phyloP scores from a whole-genome alignment of 2,113 vertebrate genomes.

The Oncorhynchus clarkii region DNA sequence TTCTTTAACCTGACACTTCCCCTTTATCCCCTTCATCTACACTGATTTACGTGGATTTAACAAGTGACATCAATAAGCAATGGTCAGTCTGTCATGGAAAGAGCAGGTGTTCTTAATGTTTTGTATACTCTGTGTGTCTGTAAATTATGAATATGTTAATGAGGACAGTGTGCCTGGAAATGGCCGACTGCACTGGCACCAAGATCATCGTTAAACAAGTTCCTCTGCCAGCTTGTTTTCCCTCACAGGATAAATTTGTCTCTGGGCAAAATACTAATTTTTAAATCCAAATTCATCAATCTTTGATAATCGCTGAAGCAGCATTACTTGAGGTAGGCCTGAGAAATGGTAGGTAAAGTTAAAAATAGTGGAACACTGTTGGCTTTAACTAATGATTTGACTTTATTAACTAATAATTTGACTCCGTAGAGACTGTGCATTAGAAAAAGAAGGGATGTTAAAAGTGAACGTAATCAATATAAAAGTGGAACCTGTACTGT shows the following conservation, averaged over 20 bases:
- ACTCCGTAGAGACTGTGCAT: not conserved
- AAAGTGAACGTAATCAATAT: not conserved
- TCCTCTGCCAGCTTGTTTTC: conserved; percentile 34
- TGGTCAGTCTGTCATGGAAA: not conserved
- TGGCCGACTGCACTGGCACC: conserved; percentile 22
- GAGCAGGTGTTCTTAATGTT: not conserved
- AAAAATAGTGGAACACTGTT: not conserved
- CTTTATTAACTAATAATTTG: conserved; percentile 8
- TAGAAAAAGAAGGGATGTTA: not conserved
- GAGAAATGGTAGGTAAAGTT: not conserved
- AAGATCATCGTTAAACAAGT: conserved; percentile 38
- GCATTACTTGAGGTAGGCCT: conserved; percentile 31
- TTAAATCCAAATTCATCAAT: conserved; percentile 58
- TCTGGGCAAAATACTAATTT: conserved; percentile 56
- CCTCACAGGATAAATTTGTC: conserved; percentile 54
- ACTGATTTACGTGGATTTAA: too few species aligned
- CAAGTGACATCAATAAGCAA: too few species aligned
- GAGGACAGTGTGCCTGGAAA: conserved; percentile 25
- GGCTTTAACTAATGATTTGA: conserved; percentile 8
- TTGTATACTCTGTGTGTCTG: conserved; percentile 17
- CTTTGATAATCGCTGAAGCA: conserved; percentile 58
- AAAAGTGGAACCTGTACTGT: not conserved
- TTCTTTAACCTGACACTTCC: too few species aligned
- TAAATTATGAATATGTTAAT: conserved; percentile 41
- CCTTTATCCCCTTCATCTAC: too few species aligned